Evolutionary conservation across 1,140 invertebrate species (phyloP).

Genomic region (Fopius arisanus): DNA sequence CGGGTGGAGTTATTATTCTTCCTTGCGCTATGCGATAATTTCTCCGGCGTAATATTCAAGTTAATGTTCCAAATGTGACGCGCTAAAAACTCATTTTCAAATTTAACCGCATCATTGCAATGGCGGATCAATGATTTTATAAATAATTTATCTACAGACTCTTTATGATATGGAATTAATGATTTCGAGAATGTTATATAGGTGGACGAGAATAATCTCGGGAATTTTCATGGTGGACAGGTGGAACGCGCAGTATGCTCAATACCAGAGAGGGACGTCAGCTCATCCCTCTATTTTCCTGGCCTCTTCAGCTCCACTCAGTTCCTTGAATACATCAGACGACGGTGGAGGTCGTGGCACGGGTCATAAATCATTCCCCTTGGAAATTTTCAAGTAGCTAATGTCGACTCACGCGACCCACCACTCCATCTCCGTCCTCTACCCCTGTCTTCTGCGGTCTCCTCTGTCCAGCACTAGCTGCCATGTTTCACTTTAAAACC

Average conservation of each 20-base stretch:
- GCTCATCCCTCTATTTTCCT: neutral
- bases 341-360: neutral
- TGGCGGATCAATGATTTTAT: too few relatives aligned
- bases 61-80: too few relatives aligned
- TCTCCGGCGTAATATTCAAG: neutral
- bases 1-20: neutral
- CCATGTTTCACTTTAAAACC: neutral
- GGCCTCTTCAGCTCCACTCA: neutral
- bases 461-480: neutral
- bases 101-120: too few relatives aligned
- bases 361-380: constrained; percentile 34
- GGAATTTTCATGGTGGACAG: constrained; percentile 11
- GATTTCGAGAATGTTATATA: neutral
- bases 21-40: neutral
- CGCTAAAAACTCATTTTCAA: too few relatives aligned
- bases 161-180: constrained; percentile 14
- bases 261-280: neutral
- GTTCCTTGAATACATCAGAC: constrained; percentile 12
- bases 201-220: neutral
- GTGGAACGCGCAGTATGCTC: neutral
- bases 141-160: too few relatives aligned
- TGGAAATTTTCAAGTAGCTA: constrained; percentile 45
- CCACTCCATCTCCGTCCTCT: constrained; percentile 1
- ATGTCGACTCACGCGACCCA: constrained; percentile 17
- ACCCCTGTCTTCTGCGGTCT: constrained; percentile 3